Evolutionary conservation across 2,797 vertebrate genomes (phyloP), one percentile per base, ranked within the genome.

Genomic region (Sciurus carolinensis): DNA sequence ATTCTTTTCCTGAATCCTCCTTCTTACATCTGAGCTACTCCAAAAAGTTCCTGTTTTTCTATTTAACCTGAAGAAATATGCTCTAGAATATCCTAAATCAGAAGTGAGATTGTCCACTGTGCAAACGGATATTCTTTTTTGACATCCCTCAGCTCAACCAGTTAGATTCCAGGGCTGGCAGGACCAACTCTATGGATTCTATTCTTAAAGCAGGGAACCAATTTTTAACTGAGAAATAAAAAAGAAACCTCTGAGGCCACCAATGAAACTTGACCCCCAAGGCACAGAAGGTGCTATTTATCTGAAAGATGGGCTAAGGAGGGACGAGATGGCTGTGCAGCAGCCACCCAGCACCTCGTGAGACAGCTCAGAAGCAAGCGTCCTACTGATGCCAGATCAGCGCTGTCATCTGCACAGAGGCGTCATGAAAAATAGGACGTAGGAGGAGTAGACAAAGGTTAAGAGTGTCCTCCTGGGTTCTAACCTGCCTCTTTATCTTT

Each of bases 171-270:
- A 15, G 9, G 6, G 18, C 8, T 71, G 20, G 57, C 33, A 69
- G 39, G 64, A 7, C 20, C 47, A 71, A 50, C 4, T n/a, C 28
- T 52, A 59, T 4, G n/a, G 24, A 90, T 76, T 93, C 59, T 54
- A n/a, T 54, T 94, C 52, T 67, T 54, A 9, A 4, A 90, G 50
- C 39, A 64, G 54, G n/a, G 52, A 93, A 52, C 14, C 83, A 71
- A 33, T 89, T 96, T 93, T 73, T 94, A 93, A 87, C 69, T 86
- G 87, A 94, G 91, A 97, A 93, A 95, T 96, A 82, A 90, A 90
- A 94, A 69, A 94, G 81, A n/a, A 69, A 84, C 72, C 36, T 91
- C 28, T 28, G 57, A 94, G 54, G 67, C 92, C 93, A 73, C 69
- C 96, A 96, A 93, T 64, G 85, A 90, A 96, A 52, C 80, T 17